Evolutionary conservation across 2,888 invertebrate species (phyloP), one percentile per base, ranked within the genome.

Genomic region (Caradrina kadenii): DNA sequence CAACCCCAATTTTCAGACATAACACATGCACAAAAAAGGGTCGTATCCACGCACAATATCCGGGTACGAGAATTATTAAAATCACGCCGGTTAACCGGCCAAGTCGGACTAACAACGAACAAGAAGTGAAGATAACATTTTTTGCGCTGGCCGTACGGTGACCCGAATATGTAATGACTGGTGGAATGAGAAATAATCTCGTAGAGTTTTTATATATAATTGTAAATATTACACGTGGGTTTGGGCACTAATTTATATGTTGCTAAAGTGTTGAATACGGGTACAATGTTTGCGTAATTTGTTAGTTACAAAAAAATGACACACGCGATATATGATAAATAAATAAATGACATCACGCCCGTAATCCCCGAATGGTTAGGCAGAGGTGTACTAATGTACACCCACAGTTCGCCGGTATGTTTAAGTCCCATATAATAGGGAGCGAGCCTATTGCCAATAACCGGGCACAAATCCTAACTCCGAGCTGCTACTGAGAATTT

Each of bases 111-210:
- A 69, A 79, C 73, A 79, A 79, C 72, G 56, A 82, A 84, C 73
- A 79, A 76, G 75, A 76, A 76, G 69, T 73, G 77, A 84, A 87
- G 79, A 86, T 82, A 82, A 79, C 69, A 82, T 80, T 82, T 82
- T 81, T 76, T 79, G 66, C 59, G 77, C 63, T 26, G 73, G 58
- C 42, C 59, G 58, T 59, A 59, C 67, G 73, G 59, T 64, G 80
- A 79, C 84, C 82, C 75, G 86, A 83, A 88, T 87, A 84, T 86
- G 61, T 79, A 82, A 84, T 80, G 80, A 80, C 75, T 77, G 75
- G 66, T 66, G 70, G 60, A 73, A 72, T 63, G 48, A 54, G 61
- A 69, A 66, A 74, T 80, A 83, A 81, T 81, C 67, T 69, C 63
- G 56, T 58, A 11, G 19, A 66, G 65, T 64, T 78, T 69, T 61